Evolutionary conservation across 2,888 invertebrate species (phyloP).

Genomic region (Archaeoteleia sp.): DNA sequence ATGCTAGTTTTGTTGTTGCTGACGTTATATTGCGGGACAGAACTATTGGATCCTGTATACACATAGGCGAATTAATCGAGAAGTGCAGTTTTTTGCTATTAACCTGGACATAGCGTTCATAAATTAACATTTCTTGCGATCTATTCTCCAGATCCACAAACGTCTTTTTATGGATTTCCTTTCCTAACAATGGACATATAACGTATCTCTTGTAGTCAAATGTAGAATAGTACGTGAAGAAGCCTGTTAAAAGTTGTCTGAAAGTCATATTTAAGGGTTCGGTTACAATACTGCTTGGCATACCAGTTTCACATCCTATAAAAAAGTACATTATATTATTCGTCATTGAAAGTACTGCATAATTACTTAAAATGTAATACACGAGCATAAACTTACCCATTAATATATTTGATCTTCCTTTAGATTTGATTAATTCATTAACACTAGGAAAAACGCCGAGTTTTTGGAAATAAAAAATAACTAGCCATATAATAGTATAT

Average conservation of each 20-base stretch:
- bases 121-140: background rate
- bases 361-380: background rate
- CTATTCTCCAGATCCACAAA: constrained; percentile 63
- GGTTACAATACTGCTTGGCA: constrained; percentile 18
- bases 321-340: constrained; percentile 40
- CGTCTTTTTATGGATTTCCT: constrained; percentile 66
- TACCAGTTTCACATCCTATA: constrained; percentile 68
- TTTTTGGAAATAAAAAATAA: constrained; percentile 2
- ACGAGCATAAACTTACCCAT: too few species aligned
- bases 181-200: constrained; percentile 75
- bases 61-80: background rate
- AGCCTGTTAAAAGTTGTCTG: constrained; percentile 65
- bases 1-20: constrained; percentile 3
- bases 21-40: background rate
- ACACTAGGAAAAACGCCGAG: constrained; percentile 1
- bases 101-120: background rate
- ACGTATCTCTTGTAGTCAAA: constrained; percentile 72
- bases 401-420: background rate
- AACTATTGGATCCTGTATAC: background rate
- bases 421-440: background rate
- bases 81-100: background rate
- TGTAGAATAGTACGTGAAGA: constrained; percentile 73
- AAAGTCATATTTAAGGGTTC: constrained; percentile 42
- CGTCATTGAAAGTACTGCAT: background rate
- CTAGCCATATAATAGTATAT: background rate